These are phyloP conservation scores for Pararge aegeria DNA, from an alignment of 1,140 invertebrate genomes.

Conservation along the genomic window DNA sequence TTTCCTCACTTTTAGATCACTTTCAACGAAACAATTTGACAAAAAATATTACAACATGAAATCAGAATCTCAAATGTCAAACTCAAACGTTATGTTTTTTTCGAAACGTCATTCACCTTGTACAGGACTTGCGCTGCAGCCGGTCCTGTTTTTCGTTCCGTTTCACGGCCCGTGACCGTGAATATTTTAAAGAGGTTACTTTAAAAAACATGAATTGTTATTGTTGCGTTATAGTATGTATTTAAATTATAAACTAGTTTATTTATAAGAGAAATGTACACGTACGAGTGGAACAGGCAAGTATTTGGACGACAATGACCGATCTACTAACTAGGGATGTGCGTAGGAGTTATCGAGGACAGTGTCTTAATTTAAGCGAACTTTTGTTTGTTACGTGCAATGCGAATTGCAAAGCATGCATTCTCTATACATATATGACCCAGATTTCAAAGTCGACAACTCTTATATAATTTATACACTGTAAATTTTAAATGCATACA, in stretches of 20 bases:
- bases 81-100: constrained; percentile 45
- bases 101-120: constrained; percentile 41
- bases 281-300: constrained; percentile 31
- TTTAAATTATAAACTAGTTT: constrained; percentile 16
- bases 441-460: constrained; percentile 7
- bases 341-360: constrained; percentile 66
- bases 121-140: constrained; percentile 41
- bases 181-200: constrained; percentile 21
- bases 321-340: constrained; percentile 38
- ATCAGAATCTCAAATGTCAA: constrained; percentile 63
- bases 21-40: constrained; percentile 36
- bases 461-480: background rate
- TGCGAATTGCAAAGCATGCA: constrained; percentile 54
- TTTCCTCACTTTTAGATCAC: constrained; percentile 40
- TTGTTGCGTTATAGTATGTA: constrained; percentile 20
- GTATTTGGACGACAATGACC: constrained; percentile 58
- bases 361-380: constrained; percentile 50
- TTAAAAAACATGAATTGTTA: constrained; percentile 23
- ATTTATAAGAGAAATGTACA: constrained; percentile 3
- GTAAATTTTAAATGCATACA: background rate
- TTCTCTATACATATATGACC: constrained; percentile 28
- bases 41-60: constrained; percentile 33
- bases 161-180: constrained; percentile 54
- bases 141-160: constrained; percentile 59
- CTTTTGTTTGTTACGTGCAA: constrained; percentile 60